These are phyloP conservation scores for Neodiprion pinetum DNA, from an alignment of 1,140 invertebrate species.

Conservation along the genomic window DNA sequence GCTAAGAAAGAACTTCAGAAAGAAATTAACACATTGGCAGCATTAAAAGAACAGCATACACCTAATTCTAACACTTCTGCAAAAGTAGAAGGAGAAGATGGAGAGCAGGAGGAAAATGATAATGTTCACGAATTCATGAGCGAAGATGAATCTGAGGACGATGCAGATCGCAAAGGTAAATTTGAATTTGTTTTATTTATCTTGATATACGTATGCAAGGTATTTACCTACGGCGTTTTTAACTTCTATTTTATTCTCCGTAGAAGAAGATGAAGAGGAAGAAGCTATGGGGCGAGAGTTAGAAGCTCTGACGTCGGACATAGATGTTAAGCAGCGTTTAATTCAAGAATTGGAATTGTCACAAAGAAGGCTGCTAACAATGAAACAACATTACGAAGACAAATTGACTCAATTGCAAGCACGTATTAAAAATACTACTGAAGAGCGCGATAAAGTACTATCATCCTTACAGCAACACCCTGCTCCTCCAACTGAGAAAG, in stretches of 20 bases:
- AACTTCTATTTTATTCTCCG: constrained; percentile 19
- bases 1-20: constrained; percentile 73
- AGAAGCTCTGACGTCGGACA: constrained; percentile 86
- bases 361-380: constrained; percentile 80
- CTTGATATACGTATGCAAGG: background rate
- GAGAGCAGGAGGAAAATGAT: constrained; percentile 52
- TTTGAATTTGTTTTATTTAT: constrained; percentile 4
- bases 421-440: constrained; percentile 88
- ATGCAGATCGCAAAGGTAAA: constrained; percentile 61
- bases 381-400: constrained; percentile 93
- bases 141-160: constrained; percentile 70
- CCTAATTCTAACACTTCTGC: constrained; percentile 38
- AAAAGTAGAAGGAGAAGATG: constrained; percentile 52
- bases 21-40: constrained; percentile 61
- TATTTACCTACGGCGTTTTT: background rate
- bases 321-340: constrained; percentile 89
- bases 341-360: constrained; percentile 93
- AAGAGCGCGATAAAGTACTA: constrained; percentile 93
- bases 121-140: constrained; percentile 66
- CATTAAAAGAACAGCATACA: constrained; percentile 52
- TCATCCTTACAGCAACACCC: constrained; percentile 66
- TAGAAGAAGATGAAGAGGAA: constrained; percentile 60
- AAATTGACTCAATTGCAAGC: constrained; percentile 89
- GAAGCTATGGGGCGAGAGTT: constrained; percentile 72
- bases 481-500: constrained; percentile 74